phyloP scores from a whole-genome alignment of 2,888 invertebrate genomes.

The Rhamphomyia laevipes region DNA sequence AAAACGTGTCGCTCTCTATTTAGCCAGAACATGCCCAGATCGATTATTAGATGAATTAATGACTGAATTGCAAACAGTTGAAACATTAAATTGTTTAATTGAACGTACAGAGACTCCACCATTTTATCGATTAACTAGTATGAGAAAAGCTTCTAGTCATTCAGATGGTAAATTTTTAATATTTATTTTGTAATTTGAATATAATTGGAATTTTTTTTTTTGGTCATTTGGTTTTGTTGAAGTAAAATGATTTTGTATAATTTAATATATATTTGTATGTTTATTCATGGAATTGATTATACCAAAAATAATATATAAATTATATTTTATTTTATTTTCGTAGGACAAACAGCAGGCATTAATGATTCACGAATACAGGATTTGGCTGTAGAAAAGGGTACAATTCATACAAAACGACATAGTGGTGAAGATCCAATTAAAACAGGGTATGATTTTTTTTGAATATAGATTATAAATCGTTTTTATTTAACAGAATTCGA shows the following conservation, averaged over 20 bases:
- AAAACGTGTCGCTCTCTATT: conserved; percentile 85
- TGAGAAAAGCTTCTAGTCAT: conserved; percentile 81
- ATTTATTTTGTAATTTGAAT: not conserved
- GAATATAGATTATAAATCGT: too few relatives aligned
- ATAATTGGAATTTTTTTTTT: not conserved
- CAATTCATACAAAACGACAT: conserved; percentile 91
- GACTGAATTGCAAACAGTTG: conserved; percentile 93
- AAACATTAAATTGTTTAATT: conserved; percentile 89
- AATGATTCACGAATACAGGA: conserved; percentile 38
- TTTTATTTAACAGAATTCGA: too few relatives aligned
- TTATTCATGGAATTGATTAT: too few relatives aligned
- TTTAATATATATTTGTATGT: not conserved
- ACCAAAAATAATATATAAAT: too few relatives aligned
- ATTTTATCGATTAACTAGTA: conserved; percentile 87
- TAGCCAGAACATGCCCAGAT: conserved; percentile 85
- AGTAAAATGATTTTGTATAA: not conserved
- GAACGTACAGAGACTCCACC: conserved; percentile 97
- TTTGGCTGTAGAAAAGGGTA: conserved; percentile 73
- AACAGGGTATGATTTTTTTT: conserved; percentile 44
- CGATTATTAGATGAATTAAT: conserved; percentile 92
- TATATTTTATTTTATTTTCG: not conserved
- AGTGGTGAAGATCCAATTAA: conserved; percentile 81
- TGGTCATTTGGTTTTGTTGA: not conserved
- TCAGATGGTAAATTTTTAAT: conserved; percentile 44
- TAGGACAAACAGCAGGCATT: conserved; percentile 35